Conservation (phyloP, 2,888 invertebrate genomes). For the Eurytoma adleriae region DNA sequence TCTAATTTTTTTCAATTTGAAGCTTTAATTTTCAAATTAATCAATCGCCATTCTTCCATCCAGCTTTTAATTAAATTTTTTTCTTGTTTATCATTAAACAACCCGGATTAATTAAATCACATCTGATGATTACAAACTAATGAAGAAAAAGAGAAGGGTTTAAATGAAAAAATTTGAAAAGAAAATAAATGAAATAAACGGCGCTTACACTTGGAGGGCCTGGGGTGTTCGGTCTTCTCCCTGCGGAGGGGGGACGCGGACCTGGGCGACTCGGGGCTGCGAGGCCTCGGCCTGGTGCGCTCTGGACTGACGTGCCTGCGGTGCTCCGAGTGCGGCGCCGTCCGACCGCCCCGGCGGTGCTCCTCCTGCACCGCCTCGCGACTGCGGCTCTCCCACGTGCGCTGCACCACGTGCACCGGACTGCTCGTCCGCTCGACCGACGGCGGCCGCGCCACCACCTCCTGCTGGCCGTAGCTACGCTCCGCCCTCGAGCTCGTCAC, state of each 20-base stretch:
- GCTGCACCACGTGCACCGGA: constrained; percentile 70
- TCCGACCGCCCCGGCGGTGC: constrained; percentile 42
- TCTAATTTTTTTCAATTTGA: too few relatives aligned
- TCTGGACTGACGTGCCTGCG: constrained; percentile 38
- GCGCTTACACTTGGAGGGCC: constrained; percentile 54
- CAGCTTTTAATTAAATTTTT: too few relatives aligned
- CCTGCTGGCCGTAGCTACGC: constrained; percentile 36
- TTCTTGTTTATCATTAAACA: too few relatives aligned
- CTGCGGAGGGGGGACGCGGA: constrained; percentile 43
- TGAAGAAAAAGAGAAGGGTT: too few relatives aligned
- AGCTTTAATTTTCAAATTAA: too few relatives aligned
- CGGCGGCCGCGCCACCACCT: not conserved
- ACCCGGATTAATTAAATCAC: too few relatives aligned
- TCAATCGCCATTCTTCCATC: too few relatives aligned
- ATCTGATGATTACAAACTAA: too few relatives aligned
- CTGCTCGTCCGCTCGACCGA: constrained; percentile 57
- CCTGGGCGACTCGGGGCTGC: constrained; percentile 32
- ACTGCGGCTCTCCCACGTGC: constrained; percentile 72
- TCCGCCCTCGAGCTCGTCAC: constrained; percentile 35
- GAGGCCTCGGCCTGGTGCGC: constrained; percentile 34
- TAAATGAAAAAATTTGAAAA: too few relatives aligned
- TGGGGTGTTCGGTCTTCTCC: constrained; percentile 44
- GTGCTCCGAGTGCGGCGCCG: not conserved
- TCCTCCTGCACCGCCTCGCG: constrained; percentile 61
- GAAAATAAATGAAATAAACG: too few relatives aligned